phyloP scores from a whole-genome alignment of 1,140 invertebrate genomes.

The Apis dorsata region DNA sequence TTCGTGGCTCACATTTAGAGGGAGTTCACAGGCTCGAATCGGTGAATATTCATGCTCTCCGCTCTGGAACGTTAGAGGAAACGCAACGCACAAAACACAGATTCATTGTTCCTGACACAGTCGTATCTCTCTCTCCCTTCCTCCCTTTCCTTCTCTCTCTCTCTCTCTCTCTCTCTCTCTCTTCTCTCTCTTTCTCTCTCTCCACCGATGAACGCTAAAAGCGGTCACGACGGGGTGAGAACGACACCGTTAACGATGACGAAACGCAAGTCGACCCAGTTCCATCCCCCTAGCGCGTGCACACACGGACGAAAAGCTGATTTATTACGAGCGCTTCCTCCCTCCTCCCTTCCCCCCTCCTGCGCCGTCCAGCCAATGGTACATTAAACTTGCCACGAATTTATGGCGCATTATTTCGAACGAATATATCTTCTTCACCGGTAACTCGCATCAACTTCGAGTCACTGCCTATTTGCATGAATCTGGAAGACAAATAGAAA shows the following conservation, averaged over 20 bases:
- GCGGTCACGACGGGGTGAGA: background rate
- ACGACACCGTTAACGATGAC: constrained; percentile 41
- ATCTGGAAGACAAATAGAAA: too few relatives aligned
- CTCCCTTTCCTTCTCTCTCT: too few relatives aligned
- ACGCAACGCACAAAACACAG: background rate
- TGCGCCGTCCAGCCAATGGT: constrained; percentile 9
- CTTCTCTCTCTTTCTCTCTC: too few relatives aligned
- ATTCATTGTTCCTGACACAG: background rate
- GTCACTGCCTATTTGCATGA: background rate
- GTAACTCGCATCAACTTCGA: constrained; percentile 18
- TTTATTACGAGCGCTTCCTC: constrained; percentile 14
- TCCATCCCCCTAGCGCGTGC: constrained; percentile 18
- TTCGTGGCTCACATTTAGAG: too few relatives aligned
- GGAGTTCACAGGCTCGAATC: too few relatives aligned
- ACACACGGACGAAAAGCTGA: constrained; percentile 33
- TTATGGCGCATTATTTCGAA: constrained; percentile 42
- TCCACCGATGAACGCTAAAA: constrained; percentile 3
- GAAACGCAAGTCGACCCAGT: constrained; percentile 37
- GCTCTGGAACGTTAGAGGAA: background rate
- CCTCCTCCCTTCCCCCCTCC: too few relatives aligned
- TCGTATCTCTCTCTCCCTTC: too few relatives aligned
- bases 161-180: background rate
- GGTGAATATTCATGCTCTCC: background rate
- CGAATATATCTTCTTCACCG: constrained; percentile 17
- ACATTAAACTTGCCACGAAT: constrained; percentile 38